These are phyloP conservation scores for Pollicipes pollicipes DNA, from an alignment of 1,140 invertebrate species.

Conservation along the genomic window DNA sequence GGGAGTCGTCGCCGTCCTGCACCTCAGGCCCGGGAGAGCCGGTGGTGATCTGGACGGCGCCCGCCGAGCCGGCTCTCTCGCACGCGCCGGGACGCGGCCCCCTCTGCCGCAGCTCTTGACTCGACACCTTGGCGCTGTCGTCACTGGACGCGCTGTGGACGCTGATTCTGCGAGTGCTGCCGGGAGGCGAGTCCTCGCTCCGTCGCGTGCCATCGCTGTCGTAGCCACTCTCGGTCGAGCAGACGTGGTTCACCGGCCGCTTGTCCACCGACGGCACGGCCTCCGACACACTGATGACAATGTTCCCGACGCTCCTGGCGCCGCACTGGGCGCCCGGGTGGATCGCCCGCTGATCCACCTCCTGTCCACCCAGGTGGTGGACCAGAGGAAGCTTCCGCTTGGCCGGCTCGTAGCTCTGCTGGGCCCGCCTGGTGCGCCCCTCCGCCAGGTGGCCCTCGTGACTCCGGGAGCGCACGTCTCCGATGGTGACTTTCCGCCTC, in stretches of 20 bases:
- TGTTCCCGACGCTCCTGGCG: neutral
- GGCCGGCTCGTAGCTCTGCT: neutral
- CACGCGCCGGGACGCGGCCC: neutral
- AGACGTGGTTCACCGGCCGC: slow-evolving; percentile 36
- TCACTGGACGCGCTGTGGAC: neutral
- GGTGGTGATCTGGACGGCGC: too few species aligned
- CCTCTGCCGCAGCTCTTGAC: neutral
- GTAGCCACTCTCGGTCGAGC: slow-evolving; percentile 64
- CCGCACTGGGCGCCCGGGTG: neutral
- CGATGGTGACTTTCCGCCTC: neutral
- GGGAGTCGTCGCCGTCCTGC: neutral
- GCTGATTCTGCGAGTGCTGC: neutral
- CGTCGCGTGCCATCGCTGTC: slow-evolving; percentile 49
- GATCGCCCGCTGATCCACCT: neutral
- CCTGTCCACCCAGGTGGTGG: neutral
- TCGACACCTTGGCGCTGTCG: neutral
- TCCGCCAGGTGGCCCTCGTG: neutral
- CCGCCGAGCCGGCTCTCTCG: too few species aligned
- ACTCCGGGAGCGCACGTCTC: neutral
- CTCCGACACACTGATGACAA: neutral
- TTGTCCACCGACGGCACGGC: neutral
- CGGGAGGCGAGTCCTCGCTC: neutral
- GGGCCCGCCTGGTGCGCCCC: too few species aligned
- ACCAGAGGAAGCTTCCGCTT: too few species aligned
- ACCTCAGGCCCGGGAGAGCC: too few species aligned